phyloP scores from a whole-genome alignment of 2,888 invertebrate genomes.

The Amblyteles armatorius region DNA sequence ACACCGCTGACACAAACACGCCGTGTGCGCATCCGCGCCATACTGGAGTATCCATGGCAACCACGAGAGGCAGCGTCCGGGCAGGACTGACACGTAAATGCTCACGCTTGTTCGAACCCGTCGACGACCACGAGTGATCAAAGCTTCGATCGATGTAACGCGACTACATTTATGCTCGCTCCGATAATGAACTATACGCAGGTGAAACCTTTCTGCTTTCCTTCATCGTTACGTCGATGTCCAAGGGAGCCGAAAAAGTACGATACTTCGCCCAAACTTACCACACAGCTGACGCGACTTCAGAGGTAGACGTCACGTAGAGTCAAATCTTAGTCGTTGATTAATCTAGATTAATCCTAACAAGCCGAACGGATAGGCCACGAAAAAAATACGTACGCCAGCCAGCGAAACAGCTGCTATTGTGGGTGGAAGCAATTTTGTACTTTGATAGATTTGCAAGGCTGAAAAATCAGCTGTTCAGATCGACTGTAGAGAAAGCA shows the following conservation, averaged over 20 bases:
- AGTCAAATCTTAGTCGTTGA: conserved; percentile 53
- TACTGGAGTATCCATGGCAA: conserved; percentile 58
- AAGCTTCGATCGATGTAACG: neutral
- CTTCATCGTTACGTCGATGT: neutral
- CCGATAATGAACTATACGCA: neutral
- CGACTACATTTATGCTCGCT: neutral
- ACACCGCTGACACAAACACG: conserved; percentile 4
- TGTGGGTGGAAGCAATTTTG: neutral
- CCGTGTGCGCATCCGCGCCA: conserved; percentile 47
- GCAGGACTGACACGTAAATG: conserved; percentile 5
- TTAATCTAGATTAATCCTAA: conserved; percentile 58
- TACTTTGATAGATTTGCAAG: neutral
- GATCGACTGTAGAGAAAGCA: neutral
- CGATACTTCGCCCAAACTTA: neutral
- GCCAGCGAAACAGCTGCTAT: conserved; percentile 5
- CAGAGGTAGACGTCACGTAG: conserved; percentile 49
- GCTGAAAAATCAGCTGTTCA: neutral
- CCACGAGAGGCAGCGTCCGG: conserved; percentile 15
- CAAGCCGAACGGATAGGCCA: conserved; percentile 31
- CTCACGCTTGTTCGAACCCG: neutral
- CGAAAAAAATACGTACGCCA: conserved; percentile 7
- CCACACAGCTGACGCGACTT: conserved; percentile 31
- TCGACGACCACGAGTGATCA: neutral
- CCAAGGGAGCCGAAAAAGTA: neutral
- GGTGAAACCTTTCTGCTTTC: neutral